Percentiles rank a stretch among this genome's conserved stretches.
Conservation (phyloP, 1,140 invertebrate genomes). For the Dendrolimus punctatus region DNA sequence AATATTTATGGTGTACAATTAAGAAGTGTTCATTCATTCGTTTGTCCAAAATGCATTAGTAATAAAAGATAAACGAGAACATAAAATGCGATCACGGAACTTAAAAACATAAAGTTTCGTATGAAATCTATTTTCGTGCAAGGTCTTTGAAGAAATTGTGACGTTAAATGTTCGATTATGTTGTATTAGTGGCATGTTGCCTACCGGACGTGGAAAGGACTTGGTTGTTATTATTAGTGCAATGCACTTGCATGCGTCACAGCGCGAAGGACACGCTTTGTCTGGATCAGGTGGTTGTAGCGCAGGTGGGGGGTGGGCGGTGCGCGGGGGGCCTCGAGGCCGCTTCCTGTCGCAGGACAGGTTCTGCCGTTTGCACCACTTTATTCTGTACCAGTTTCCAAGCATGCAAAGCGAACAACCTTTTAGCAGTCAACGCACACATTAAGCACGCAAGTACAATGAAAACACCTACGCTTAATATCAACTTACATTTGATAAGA, state of each 20-base stretch:
- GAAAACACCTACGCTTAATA: too few relatives aligned
- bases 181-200: conserved; percentile 27
- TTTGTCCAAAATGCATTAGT: too few relatives aligned
- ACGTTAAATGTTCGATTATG: not conserved
- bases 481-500: too few relatives aligned
- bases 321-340: conserved; percentile 37
- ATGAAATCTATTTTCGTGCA: too few relatives aligned
- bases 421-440: conserved; percentile 44
- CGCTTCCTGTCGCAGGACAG: conserved; percentile 66
- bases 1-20: too few relatives aligned
- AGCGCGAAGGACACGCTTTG: conserved; percentile 61
- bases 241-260: conserved; percentile 66
- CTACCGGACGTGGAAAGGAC: conserved; percentile 51
- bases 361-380: conserved; percentile 64
- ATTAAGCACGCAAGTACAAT: conserved; percentile 22
- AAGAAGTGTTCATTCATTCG: too few relatives aligned
- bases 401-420: conserved; percentile 44
- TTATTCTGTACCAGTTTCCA: conserved; percentile 63
- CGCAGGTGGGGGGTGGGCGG: conserved; percentile 21
- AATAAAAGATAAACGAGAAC: too few relatives aligned
- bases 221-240: conserved; percentile 48
- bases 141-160: too few relatives aligned
- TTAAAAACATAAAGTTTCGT: too few relatives aligned
- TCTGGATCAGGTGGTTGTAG: conserved; percentile 58
- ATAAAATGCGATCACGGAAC: too few relatives aligned